Base-by-base conservation (phyloP, 2,113 vertebrate species). In the Paramisgurnus dabryanus region DNA sequence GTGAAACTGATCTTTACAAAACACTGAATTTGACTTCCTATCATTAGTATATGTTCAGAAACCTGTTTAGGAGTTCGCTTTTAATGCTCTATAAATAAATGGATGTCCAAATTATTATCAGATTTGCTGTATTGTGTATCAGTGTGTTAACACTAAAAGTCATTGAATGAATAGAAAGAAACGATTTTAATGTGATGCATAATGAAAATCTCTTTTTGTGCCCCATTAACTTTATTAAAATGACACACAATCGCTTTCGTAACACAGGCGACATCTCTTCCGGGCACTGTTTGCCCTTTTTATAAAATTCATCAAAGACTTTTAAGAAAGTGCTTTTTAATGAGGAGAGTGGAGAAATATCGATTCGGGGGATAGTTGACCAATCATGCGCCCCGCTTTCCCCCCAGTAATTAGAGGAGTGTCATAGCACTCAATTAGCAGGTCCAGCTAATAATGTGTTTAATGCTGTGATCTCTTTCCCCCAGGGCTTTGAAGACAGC, bases 401-500 rank as follows among this genome's bases (percentile, higher is more conserved):
- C 85, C 80, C 89, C 82, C 87, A 87, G 91, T 94, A 94, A 94
- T 95, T 94, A 94, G 89, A 82, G 88, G 83, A 92, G 88, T 94
- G 90, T 91, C 89, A 91, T 92, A 94, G 90, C 92, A 90, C 87
- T 95, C 92, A 93, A 88, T 95, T 94, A 95, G 90, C 82, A 87
- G 87, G 88, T 89, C 92, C 93, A 90, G 89, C 93, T 89, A 91
- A 93, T 95, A 95, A 95, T 93, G 92, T 95, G 89, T 92, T 93
- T 95, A 95, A 95, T 95, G 90, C 94, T 96, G 89, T 94, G 92
- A 90, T 96, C 89, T 95, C 93, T 95, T 87, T 81, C 89, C 93
- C 91, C 85, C 92, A 99, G 97, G 96, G 94, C 93, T 98, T 98
- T 89, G 88, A 95, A 94, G 96, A 96, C 94, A 97, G 95, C 91